Conservation (phyloP, 2,113 vertebrate genomes). For the Indicator maculatus region DNA sequence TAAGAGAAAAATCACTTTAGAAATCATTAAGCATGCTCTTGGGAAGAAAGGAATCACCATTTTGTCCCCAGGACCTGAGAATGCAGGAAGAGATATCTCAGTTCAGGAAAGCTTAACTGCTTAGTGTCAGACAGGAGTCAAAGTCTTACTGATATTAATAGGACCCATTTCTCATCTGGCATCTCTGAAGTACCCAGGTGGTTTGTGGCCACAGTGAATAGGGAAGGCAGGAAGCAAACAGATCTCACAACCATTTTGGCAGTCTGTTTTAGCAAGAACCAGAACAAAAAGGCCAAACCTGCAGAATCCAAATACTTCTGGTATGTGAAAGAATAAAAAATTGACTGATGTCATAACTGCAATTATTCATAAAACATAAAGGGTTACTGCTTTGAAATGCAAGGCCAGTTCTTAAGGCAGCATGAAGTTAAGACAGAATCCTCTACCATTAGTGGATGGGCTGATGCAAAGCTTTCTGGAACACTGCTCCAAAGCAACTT, state of each 20-base stretch:
- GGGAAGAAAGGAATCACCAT: not conserved
- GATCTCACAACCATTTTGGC: not conserved
- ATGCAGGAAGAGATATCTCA: not conserved
- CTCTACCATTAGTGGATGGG: not conserved
- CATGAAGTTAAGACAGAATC: not conserved
- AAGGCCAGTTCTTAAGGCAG: accelerated
- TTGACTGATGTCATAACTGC: not conserved
- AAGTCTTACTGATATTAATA: not conserved
- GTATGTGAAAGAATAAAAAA: not conserved
- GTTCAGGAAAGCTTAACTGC: not conserved
- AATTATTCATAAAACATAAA: not conserved
- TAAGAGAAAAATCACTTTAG: not conserved
- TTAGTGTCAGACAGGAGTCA: not conserved
- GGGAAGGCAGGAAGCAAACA: not conserved
- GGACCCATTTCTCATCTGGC: not conserved
- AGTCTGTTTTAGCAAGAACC: not conserved
- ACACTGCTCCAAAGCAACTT: not conserved
- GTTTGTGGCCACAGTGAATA: not conserved
- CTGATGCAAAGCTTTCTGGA: not conserved
- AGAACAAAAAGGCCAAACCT: not conserved
- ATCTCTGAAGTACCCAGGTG: not conserved
- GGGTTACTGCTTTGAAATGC: not conserved
- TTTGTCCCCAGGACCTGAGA: not conserved
- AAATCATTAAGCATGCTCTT: not conserved
- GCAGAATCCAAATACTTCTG: not conserved